Conservation (phyloP, 2,888 invertebrate genomes). For the Myopa testacea region DNA sequence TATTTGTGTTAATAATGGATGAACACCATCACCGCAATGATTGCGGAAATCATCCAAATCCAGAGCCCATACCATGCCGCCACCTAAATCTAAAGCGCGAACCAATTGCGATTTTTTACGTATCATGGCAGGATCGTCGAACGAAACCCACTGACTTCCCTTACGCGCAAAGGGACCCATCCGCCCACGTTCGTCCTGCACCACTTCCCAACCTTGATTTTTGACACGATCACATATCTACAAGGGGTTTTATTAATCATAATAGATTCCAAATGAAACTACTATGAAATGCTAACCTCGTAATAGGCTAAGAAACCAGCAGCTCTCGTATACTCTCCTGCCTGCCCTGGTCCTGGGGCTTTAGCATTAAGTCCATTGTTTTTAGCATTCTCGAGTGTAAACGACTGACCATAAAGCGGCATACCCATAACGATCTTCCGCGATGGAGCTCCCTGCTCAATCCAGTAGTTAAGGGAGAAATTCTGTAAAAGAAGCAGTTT, state of each 20-base stretch:
- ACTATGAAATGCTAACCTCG: conserved; percentile 71
- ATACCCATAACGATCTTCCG: conserved; percentile 89
- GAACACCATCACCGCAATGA: conserved; percentile 82
- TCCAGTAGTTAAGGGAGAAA: conserved; percentile 90
- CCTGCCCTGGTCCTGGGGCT: conserved; percentile 82
- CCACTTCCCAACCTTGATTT: conserved; percentile 82
- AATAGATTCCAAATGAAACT: neutral
- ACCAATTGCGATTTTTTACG: conserved; percentile 83
- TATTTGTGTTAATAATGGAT: conserved; percentile 84
- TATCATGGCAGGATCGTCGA: conserved; percentile 85
- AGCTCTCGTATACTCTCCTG: conserved; percentile 87
- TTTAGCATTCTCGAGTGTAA: conserved; percentile 74
- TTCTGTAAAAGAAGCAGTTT: conserved; percentile 71
- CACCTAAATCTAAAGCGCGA: conserved; percentile 81
- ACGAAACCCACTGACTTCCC: conserved; percentile 92
- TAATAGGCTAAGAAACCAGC: conserved; percentile 90
- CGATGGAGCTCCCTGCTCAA: conserved; percentile 83
- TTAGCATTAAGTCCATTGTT: conserved; percentile 79
- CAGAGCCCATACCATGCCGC: conserved; percentile 92
- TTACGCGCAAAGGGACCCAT: conserved; percentile 92
- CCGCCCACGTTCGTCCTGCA: conserved; percentile 79
- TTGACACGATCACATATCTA: conserved; percentile 86
- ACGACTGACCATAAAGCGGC: conserved; percentile 90
- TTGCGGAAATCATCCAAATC: conserved; percentile 89
- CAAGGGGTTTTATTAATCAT: neutral